Evolutionary conservation across 2,113 vertebrate genomes (phyloP), one percentile per base, ranked within the genome.

Genomic region (Amazona guildingii): DNA sequence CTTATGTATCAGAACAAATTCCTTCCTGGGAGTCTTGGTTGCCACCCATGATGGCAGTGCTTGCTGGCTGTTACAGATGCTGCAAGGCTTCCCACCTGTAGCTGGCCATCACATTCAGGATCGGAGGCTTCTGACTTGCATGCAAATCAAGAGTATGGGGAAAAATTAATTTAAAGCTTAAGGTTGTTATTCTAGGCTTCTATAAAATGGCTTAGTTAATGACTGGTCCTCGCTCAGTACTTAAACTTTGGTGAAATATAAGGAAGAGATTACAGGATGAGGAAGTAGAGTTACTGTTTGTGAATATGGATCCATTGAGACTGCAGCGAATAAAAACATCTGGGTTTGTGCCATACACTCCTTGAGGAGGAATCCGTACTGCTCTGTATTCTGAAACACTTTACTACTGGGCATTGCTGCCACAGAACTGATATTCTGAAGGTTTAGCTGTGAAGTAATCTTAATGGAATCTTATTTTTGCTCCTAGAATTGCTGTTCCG

Each of bases 11-110:
- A 61, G 41, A 48, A 11, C 68, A 35, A 18, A 39, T 12, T 35
- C 44, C 55, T 14, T 23, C 39, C 35, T 27, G n/a, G 51, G 13
- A 4, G 2, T 4, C 28, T 43, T 13, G 18, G 13, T 33, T 3
- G 0, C 48, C 20, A 4, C 15, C 17, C 43, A n/a, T 2, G 0
- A 2, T 2, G 16, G 39, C 49, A n/a, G 35, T 11, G n/a, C 68
- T 74, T 10, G 18, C 28, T 23, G 18, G 33, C 57, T 57, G 1
- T 9, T 27, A 20, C n/a, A 27, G 39, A 18, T 57, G 14, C 57
- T 43, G 9, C 21, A 24, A 41, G 51, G 4, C 35, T 54, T 77
- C 49, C 59, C 24, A 23, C 41, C 25, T 35, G n/a, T 19, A 17
- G 12, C 17, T 64, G 31, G 9, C 25, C 18, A 9, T 57, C 49